Base-by-base conservation (phyloP, 2,888 invertebrate genomes). In the Embidobia sp. region DNA sequence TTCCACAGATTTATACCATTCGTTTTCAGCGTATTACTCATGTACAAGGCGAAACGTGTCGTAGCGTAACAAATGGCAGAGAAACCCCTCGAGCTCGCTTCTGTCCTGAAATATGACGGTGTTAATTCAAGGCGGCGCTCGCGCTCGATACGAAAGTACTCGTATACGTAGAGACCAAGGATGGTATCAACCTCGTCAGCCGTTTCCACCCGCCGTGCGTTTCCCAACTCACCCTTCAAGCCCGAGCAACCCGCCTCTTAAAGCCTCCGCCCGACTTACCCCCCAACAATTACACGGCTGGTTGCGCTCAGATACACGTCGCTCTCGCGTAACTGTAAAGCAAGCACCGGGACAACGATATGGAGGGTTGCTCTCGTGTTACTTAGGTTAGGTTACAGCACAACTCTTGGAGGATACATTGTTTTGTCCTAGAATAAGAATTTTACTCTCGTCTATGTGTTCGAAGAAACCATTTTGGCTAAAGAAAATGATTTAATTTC, bases 211-310 rank as follows among this genome's bases (percentile, higher is more conserved):
- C 83, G 83, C 80, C 79, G 70, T 77, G 75, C 77, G 77, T 51
- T 63, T 77, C 75, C 77, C 78, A 63, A 51, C 78, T 80, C 81
- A 80, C 80, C 83, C 83, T 82, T 83, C 84, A 80, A 79, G 82
- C 84, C 80, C n/a, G 61, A 73, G 67, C 78, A 76, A 76, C 78
- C 77, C 75, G 70, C 76, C 81, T 80, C 81, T 67, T 76, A 57
- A 77, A 77, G 74, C 29, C 29, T 5, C 55, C 55, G 48, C 55
- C 55, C 18, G 31, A 33, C 53, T 42, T 81, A 81, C 69, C 83
- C 82, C 81, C 82, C 85, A 84, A 85, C 89, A 89, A 89, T 89
- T 89, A 89, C 86, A 86, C 87, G 88, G 85, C 72, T 87, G 88
- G 88, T 84, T 87, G 88, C 86, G 82, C 85, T 84, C 82, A 79